Base-by-base conservation (phyloP, 2,888 invertebrate species). In the Hyppa rectilinea region DNA sequence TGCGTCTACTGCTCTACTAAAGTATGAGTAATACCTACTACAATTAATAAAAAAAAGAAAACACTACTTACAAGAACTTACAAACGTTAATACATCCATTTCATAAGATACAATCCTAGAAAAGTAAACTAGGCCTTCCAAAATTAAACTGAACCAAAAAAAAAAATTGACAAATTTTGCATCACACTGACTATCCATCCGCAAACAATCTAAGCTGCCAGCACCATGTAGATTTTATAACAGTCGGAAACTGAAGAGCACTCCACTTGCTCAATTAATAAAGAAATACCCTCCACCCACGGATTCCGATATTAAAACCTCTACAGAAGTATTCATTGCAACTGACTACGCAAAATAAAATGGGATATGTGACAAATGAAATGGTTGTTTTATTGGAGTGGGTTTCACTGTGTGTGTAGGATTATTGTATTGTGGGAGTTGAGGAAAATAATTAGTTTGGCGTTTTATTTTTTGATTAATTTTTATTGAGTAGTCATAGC, bases 241-340 rank as follows among this genome's bases (percentile, higher is more conserved):
- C 85, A 78, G 83, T 72, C 81, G 67, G 85, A 87, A 84, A 86
- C 78, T 85, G 87, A 84, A 90, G 86, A 85, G 87, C 87, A 83
- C 87, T 90, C 81, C 71, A 85, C 86, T 87, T 85, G 80, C 82
- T 89, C 88, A 90, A 91, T 91, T 91, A 90, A 89, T 89, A 87
- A 87, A 88, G 85, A 84, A 87, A 87, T 87, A 85, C 85, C 80
- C 56, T 50, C 29, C 29, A 78, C 78, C 71, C 71, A 80, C 71
- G 78, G 78, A 64, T 71, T 49, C 49, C 59, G 71, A 81, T 81
- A 80, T 85, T 76, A 82, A 71, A 81, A 70, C 78, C 78, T 49
- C 58, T 73, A 70, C 59, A 70, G 75, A 81, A 82, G 71, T 79
- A 83, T 78, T 75, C 75, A 83, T 77, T 87, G 84, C 85, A 87